Base-by-base conservation (phyloP, 1,140 invertebrate species). In the Drosophila ercepeae region DNA sequence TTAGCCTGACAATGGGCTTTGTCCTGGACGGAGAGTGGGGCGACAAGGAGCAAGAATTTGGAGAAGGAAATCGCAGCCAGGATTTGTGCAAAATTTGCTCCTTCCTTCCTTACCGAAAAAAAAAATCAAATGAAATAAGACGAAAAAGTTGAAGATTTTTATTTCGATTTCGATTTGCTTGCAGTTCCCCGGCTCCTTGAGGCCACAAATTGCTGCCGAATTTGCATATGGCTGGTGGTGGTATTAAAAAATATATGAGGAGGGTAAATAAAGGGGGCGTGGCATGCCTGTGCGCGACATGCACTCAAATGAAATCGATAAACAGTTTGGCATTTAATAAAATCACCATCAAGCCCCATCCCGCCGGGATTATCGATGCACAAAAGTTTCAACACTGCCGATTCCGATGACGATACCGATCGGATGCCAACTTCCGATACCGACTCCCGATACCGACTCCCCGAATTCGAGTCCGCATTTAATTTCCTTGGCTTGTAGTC, bases 131-230 rank as follows among this genome's bases (percentile, higher is more conserved):
- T 8, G 54, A 54, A 71, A 78, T 82, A 29, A 29, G 27, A 9
- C 7, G 27, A 9, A 29, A 32, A 86, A 81, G 76, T 86, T 88
- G 81, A 82, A 78, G 82, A 86, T 88, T 86, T 88, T 88, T 60
- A 78, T 84, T 79, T 73, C 68, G 79, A 88, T 84, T 83, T 73
- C 60, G 72, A 78, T 75, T 79, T 75, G 65, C 59, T 41, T 70
- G 42, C 64, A 48, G 34, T 41, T 53, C 18, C 4, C 48, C 2
- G 16, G 46, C 59, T 55, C 53, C 55, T 54, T 44, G 46, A 53
- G 29, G 46, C 70, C 76, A 70, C 77, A 72, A 76, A 57, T 78
- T 70, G 75, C 52, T 57, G 49, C 21, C 60, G 44, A 65, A 78
- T 84, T 84, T 86, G 76, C 81, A 84, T 79, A 82, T 54, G 39